Percentiles rank a stretch among this genome's conserved stretches.
Evolutionary conservation across 2,113 vertebrate genomes (phyloP).

Genomic region (Callospermophilus lateralis): DNA sequence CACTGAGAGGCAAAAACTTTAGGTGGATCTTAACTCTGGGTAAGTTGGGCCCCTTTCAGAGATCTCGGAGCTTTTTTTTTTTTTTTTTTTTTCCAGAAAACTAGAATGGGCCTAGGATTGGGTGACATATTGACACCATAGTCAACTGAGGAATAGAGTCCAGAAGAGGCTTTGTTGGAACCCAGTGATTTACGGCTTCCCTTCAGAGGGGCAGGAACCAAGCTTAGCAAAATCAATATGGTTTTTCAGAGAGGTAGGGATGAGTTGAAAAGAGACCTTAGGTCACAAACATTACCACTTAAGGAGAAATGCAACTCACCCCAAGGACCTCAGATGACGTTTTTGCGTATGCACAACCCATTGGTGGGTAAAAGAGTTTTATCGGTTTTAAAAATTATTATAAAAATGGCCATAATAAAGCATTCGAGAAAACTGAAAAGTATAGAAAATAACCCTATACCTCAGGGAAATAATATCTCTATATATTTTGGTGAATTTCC

Average conservation of each 20-base stretch:
- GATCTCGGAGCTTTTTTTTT: background rate
- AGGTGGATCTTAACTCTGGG: background rate
- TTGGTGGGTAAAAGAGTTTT: background rate
- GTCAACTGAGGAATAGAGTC: background rate
- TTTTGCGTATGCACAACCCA: background rate
- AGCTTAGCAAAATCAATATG: background rate
- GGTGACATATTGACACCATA: background rate
- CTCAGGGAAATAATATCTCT: constrained; percentile 8
- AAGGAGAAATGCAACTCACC: background rate
- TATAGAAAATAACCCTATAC: background rate
- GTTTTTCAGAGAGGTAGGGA: background rate
- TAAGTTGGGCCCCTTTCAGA: background rate
- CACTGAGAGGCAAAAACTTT: background rate
- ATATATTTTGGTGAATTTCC: constrained; percentile 40
- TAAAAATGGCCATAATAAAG: constrained; percentile 54
- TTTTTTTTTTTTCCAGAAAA: background rate
- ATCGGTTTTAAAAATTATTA: background rate
- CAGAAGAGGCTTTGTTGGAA: background rate
- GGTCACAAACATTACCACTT: background rate
- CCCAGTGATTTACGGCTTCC: background rate
- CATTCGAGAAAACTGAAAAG: constrained; percentile 13
- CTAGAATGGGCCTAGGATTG: background rate
- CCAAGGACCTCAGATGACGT: background rate
- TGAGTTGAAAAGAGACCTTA: background rate
- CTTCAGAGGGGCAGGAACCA: background rate